Evolutionary conservation across 37 sponge, comb jelly and placozoan genomes (phyloP), one percentile per base, ranked within the genome.

Genomic region (Spongia lamella): DNA sequence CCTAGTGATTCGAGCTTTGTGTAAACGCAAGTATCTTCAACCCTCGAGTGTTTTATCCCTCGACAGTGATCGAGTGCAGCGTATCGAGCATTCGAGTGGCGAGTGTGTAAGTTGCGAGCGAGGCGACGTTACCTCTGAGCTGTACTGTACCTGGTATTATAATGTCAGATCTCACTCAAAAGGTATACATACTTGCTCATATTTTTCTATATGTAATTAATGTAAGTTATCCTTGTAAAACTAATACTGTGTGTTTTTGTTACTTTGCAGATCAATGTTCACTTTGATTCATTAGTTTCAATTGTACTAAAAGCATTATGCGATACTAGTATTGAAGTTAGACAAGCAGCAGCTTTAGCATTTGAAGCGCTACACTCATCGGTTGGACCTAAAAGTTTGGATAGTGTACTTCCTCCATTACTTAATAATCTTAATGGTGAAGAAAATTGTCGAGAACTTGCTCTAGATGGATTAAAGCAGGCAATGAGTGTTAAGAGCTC

Each of bases 301-400:
- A 92, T 89, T 1, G 81, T 98, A 22, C 76, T 84, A 14, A 61
- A 37, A 11, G 90, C 92, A 9, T 87, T 98, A 50, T 72, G 85
- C 64, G 99, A 98, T 76, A 32, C 59, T 15, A 76, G 72, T 24
- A 57, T 77, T 21, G 89, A 87, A 15, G 99, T 98, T 30, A 63
- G 99, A 39, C 84, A 63, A 21, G 96, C 99, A 22, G 99, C 96
- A 49, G 96, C 99, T 27, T 58, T 81, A 51, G 90, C 99, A 31
- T 98, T 98, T 63, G 76, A 86, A 30, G 87, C 84, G 36, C 87
- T 98, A 0, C 94, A 98, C 77, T 61, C 84, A 61, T 81, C 79
- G n/a, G 62, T 90, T 14, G 93, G 93, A 27, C 63, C 81, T 38
- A 83, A 86, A 15, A 69, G 90, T 0, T 79, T 98, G 57, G 96